phyloP scores from a whole-genome alignment of 2,113 vertebrate genomes.

The Melospiza georgiana region DNA sequence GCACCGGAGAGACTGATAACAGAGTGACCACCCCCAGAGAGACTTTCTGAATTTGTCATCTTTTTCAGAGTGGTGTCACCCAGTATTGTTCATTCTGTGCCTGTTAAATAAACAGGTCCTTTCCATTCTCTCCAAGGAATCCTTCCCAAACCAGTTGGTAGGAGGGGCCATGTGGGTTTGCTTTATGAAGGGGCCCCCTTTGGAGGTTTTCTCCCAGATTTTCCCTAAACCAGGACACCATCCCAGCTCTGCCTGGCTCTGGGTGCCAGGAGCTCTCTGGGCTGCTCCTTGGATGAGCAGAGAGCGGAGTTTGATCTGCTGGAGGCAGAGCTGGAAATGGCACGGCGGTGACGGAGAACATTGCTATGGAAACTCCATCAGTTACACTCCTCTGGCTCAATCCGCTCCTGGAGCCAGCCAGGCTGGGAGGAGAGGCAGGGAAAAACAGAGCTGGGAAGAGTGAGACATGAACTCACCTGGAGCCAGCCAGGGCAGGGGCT shows the following conservation, averaged over 20 bases:
- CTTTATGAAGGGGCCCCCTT: no score
- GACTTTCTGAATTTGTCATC: no score
- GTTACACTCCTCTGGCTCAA: not conserved
- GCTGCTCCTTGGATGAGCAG: not conserved
- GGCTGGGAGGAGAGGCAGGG: not conserved
- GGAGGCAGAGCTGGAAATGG: slow-evolving; percentile 18
- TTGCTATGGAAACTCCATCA: slow-evolving; percentile 62
- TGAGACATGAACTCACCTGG: slow-evolving; percentile 31
- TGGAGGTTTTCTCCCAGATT: no score
- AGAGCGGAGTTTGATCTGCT: not conserved
- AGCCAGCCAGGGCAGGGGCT: not conserved
- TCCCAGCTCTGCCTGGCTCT: not conserved
- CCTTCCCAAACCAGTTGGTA: no score
- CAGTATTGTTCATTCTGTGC: no score
- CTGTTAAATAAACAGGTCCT: no score
- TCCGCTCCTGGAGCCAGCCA: not conserved
- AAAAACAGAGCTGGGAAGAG: not conserved
- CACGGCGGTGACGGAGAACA: not conserved
- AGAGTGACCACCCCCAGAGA: no score
- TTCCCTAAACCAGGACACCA: no score
- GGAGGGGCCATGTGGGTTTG: no score
- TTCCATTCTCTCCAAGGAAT: no score
- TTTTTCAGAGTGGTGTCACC: no score
- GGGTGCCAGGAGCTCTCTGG: not conserved
- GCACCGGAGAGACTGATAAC: no score